Evolutionary conservation across 1,140 invertebrate species (phyloP).

Genomic region (Xylocopa sonorina): DNA sequence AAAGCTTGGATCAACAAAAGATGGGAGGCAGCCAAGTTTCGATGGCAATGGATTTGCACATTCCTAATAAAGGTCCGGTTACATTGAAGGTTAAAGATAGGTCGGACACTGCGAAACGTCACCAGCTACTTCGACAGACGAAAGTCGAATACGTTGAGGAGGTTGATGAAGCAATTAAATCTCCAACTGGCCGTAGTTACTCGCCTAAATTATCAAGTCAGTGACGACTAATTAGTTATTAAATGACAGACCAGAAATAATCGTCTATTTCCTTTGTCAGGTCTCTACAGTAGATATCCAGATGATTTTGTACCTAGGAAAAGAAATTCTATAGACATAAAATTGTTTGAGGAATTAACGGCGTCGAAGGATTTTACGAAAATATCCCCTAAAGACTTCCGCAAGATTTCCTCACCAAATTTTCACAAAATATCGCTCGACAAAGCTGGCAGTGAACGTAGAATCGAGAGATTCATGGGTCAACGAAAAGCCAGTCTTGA

Average conservation of each 20-base stretch:
- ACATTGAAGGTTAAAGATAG: conserved; percentile 87
- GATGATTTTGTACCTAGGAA: conserved; percentile 78
- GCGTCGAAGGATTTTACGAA: conserved; percentile 67
- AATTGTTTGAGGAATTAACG: conserved; percentile 75
- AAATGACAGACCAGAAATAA: not conserved
- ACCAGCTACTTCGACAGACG: conserved; percentile 88
- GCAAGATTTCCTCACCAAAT: conserved; percentile 74
- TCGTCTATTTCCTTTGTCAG: conserved; percentile 41
- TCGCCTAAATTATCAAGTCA: conserved; percentile 74
- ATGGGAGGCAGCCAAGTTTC: conserved; percentile 86
- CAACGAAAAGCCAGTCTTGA: conserved; percentile 79
- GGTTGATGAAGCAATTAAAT: conserved; percentile 68
- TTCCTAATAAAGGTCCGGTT: conserved; percentile 85
- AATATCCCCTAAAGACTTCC: conserved; percentile 75
- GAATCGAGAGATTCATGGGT: conserved; percentile 71
- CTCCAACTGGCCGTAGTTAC: conserved; percentile 39
- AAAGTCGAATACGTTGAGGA: conserved; percentile 85
- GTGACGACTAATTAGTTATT: not conserved
- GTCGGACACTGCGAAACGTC: conserved; percentile 87
- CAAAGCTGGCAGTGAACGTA: conserved; percentile 75
- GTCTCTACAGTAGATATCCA: conserved; percentile 75
- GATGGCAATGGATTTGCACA: conserved; percentile 88
- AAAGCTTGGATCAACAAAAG: conserved; percentile 82
- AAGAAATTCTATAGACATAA: conserved; percentile 78
- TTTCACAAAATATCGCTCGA: conserved; percentile 81